These are phyloP conservation scores for Tipula helvola DNA, from an alignment of 2,888 invertebrate species.

Conservation along the genomic window DNA sequence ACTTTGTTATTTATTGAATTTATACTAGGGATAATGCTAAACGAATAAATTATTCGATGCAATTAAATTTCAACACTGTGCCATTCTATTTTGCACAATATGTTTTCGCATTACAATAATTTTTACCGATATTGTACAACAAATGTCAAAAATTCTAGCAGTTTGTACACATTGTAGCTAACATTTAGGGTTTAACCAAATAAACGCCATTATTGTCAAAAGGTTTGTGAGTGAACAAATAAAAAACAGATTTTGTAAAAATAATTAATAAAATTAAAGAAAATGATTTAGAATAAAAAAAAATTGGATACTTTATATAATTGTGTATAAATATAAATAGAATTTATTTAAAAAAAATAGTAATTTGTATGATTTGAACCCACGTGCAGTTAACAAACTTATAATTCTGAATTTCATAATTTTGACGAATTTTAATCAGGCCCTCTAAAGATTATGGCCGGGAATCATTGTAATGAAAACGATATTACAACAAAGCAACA, in stretches of 20 bases:
- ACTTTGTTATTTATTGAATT: no score
- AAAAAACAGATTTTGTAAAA: not conserved
- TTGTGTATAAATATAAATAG: not conserved
- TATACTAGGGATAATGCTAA: no score
- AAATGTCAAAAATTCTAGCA: not conserved
- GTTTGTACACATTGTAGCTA: not conserved
- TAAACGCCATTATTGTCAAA: not conserved
- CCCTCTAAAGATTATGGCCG: not conserved
- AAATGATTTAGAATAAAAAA: not conserved
- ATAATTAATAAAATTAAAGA: not conserved
- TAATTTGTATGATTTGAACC: not conserved
- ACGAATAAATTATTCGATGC: no score
- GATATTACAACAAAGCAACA: not conserved
- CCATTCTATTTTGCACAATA: not conserved
- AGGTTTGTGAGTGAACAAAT: not conserved
- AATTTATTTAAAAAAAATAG: not conserved
- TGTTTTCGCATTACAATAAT: not conserved
- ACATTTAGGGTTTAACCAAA: not conserved
- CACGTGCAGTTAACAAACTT: not conserved
- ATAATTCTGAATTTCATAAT: not conserved
- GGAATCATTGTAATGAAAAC: not conserved
- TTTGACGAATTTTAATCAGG: not conserved
- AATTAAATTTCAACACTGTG: no score
- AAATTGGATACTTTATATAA: not conserved
- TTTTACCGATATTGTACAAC: not conserved